These are phyloP conservation scores for Masticophis lateralis DNA, from an alignment of 2,797 vertebrate species.

Conservation along the genomic window DNA sequence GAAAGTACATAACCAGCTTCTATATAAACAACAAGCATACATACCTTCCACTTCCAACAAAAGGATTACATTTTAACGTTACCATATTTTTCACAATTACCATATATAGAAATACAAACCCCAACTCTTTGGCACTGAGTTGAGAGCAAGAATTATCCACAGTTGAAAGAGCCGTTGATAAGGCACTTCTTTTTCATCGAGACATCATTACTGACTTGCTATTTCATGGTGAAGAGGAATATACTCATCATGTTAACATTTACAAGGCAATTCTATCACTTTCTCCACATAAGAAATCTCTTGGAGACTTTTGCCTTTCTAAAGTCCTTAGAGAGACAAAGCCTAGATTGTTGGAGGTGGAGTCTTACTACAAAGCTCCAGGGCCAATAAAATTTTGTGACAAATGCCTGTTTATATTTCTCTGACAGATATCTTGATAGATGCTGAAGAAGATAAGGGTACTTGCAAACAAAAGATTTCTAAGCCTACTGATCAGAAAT, in stretches of 20 bases:
- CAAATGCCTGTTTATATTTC: not conserved
- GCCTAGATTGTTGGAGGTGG: not conserved
- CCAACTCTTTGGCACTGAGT: constrained; percentile 7
- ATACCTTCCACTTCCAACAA: constrained; percentile 58
- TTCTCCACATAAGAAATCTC: constrained; percentile 17
- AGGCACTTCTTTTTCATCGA: constrained; percentile 12
- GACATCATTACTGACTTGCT: not conserved
- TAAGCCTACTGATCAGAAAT: not conserved
- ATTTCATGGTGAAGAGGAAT: constrained; percentile 22
- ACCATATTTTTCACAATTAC: constrained; percentile 40
- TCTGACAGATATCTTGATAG: constrained; percentile 25
- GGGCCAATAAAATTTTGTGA: constrained; percentile 24
- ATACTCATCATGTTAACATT: constrained; percentile 22
- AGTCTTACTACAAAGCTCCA: constrained; percentile 19
- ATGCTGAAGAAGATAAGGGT: not conserved
- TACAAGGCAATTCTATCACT: constrained; percentile 18
- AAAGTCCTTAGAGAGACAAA: constrained; percentile 19
- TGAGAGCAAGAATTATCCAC: constrained; percentile 19
- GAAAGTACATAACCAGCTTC: constrained; percentile 52
- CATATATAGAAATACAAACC: constrained; percentile 34
- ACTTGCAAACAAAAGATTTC: not conserved
- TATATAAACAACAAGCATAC: constrained; percentile 60
- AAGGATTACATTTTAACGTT: constrained; percentile 44
- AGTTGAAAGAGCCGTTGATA: constrained; percentile 39
- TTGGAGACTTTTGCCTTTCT: not conserved